Conservation (phyloP, 2,113 vertebrate genomes). For the Entomyzon cyanotis region DNA sequence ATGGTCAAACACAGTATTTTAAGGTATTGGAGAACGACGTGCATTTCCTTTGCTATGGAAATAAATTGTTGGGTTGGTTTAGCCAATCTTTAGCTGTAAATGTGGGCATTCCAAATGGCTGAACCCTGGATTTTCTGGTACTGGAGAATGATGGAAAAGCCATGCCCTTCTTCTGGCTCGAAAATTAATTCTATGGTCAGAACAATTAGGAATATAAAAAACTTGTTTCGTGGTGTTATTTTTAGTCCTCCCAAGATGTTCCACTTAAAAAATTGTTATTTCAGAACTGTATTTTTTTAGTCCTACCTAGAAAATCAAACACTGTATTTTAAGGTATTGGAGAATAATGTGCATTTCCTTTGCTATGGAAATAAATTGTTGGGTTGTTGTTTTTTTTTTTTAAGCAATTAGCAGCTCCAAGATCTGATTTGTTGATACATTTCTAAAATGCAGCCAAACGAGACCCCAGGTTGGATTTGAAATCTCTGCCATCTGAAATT, state of each 20-base stretch:
- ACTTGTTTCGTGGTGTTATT: too few species aligned
- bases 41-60: neutral
- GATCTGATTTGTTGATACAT: neutral
- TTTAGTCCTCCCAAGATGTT: too few species aligned
- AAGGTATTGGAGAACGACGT: neutral
- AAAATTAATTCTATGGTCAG: too few species aligned
- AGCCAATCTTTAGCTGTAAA: too few species aligned
- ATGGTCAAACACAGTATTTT: neutral
- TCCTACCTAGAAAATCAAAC: neutral
- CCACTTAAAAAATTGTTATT: too few species aligned
- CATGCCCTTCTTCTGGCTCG: too few species aligned
- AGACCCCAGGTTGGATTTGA: constrained; percentile 49
- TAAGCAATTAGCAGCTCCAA: constrained; percentile 15
- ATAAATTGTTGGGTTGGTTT: neutral
- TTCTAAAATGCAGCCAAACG: constrained; percentile 34
- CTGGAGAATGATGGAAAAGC: too few species aligned
- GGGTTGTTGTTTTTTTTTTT: neutral
- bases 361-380: neutral
- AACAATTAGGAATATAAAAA: too few species aligned
- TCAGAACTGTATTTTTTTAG: neutral
- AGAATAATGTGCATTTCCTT: neutral
- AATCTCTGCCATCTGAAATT: neutral
- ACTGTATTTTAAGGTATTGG: neutral
- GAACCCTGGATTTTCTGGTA: too few species aligned
- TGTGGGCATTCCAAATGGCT: too few species aligned